phyloP scores from a whole-genome alignment of 1,140 invertebrate species.

The Leptoteleia sp. region DNA sequence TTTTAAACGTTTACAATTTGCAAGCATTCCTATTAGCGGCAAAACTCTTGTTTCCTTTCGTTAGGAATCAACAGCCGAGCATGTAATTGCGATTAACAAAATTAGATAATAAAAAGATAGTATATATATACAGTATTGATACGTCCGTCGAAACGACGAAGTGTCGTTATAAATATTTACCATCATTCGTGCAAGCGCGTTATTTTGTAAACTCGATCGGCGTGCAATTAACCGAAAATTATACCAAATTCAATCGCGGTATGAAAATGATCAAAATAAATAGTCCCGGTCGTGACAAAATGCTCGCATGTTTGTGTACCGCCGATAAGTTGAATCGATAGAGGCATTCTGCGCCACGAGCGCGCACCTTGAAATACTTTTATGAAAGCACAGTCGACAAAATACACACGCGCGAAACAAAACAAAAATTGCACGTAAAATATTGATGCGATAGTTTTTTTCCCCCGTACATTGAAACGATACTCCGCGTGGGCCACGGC shows the following conservation, averaged over 20 bases:
- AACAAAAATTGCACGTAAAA: slow-evolving; percentile 23
- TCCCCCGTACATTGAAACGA: no score
- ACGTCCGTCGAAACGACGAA: slow-evolving; percentile 8
- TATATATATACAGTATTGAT: no score
- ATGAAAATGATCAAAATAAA: slow-evolving; percentile 11
- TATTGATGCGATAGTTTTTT: no score
- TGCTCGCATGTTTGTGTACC: slow-evolving; percentile 1
- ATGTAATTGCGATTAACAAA: no score
- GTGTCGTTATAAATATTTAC: slow-evolving; percentile 14
- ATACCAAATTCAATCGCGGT: slow-evolving; percentile 4
- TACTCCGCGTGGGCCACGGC: no score
- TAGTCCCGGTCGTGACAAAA: neutral
- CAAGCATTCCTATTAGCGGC: neutral
- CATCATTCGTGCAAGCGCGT: neutral
- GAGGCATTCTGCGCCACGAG: slow-evolving; percentile 1
- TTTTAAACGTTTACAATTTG: no score
- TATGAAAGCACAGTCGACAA: slow-evolving; percentile 18
- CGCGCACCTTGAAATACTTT: slow-evolving; percentile 21
- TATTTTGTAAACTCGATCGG: slow-evolving; percentile 9
- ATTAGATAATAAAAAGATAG: no score
- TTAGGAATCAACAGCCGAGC: neutral
- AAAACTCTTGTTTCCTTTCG: neutral
- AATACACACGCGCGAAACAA: neutral
- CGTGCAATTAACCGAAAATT: neutral
- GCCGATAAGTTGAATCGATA: slow-evolving; percentile 16